A percentile compares a stretch with the other conserved stretches of the same genome.
Evolutionary conservation across 1,140 invertebrate species (phyloP).

Genomic region (Leucophenga varia): DNA sequence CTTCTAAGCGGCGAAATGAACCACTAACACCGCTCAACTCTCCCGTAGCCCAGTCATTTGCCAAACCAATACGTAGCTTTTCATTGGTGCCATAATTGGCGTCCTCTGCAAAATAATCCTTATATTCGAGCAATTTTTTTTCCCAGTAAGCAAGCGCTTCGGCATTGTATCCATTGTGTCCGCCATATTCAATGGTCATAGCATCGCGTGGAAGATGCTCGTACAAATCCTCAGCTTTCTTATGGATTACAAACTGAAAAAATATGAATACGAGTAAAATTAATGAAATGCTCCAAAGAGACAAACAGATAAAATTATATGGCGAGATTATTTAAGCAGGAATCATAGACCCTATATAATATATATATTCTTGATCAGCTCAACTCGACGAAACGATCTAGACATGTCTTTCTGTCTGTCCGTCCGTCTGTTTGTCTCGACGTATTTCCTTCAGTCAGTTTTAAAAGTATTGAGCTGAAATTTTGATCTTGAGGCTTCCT

Average conservation of each 20-base stretch:
- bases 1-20: conserved; percentile 59
- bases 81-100: conserved; percentile 62
- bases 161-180: conserved; percentile 56
- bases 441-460: too few species aligned
- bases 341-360: too few species aligned
- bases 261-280: conserved; percentile 7
- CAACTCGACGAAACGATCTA: too few species aligned
- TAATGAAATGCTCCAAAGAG: too few species aligned
- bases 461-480: too few species aligned
- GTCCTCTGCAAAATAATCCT: conserved; percentile 59
- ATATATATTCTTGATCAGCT: too few species aligned
- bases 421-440: too few species aligned
- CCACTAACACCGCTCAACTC: conserved; percentile 52
- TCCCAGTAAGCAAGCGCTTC: conserved; percentile 60
- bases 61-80: conserved; percentile 54
- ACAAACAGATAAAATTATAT: conserved; percentile 22
- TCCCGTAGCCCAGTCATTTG: conserved; percentile 29
- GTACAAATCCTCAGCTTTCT: conserved; percentile 54
- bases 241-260: conserved; percentile 57
- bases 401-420: too few species aligned
- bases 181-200: conserved; percentile 63
- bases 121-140: conserved; percentile 54
- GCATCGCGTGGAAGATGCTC: conserved; percentile 59
- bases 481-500: too few species aligned
- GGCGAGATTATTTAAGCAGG: too few species aligned